Evolutionary conservation across 1,140 invertebrate genomes (phyloP), one percentile per base, ranked within the genome.

Genomic region (Schlechtendalia chinensis): DNA sequence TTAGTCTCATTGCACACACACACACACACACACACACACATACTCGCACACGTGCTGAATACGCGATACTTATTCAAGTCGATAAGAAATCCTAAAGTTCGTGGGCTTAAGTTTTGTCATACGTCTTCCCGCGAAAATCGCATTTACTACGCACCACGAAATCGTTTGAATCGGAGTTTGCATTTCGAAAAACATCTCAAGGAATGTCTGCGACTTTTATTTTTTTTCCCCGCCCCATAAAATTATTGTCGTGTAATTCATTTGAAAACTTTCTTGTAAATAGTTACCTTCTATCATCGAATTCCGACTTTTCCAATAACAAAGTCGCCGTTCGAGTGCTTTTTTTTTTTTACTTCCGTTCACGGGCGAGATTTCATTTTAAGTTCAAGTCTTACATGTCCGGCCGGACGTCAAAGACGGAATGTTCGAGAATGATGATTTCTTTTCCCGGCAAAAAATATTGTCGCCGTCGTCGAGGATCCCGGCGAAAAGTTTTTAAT

Each of bases 241-340:
- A 67, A 45, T n/a, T 19, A n/a, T 19, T 22, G 4, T n/a, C 22
- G 1, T 47, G 5, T 67, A 69, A 69, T 24, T 24, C n/a, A 47
- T 50, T 69, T 69, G 0, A 16, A 1, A 69, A 47, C 39, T 47
- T 69, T 69, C 0, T 69, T 24, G 11, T 45, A n/a, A 47, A 47
- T 14, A 24, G 17, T 50, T 50, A 50, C n/a, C 19, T 67, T 45
- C 29, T 67, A 12, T n/a, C 29, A 4, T 67, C 11, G n/a, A 11
- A 17, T 69, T 69, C 8, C 14, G n/a, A 69, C 16, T 24, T 65
- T 69, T 24, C n/a, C 65, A 69, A 69, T 69, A 47, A 24, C 14
- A 47, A 27, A 69, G 65, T 69, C 22, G 24, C 65, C 14, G 11
- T 47, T 47, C 39, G 19, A 22, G 22, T 12, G 22, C 14, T 12